Percentiles rank a stretch among this genome's conserved stretches.
These are phyloP conservation scores for Chromis chromis DNA, from an alignment of 2,797 vertebrate species.

Conservation along the genomic window DNA sequence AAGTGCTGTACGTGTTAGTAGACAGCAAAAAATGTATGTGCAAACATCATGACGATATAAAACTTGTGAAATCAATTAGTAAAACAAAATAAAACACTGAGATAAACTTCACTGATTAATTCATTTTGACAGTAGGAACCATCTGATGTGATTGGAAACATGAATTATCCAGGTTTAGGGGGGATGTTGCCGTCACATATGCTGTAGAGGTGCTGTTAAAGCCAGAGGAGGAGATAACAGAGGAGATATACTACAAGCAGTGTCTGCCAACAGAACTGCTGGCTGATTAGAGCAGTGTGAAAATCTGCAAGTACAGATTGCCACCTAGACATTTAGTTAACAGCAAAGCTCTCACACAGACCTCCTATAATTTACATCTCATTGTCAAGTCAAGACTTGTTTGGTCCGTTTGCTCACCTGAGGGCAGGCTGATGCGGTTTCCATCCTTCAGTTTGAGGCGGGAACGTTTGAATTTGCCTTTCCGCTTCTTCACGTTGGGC, in stretches of 20 bases:
- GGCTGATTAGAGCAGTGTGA: too few species aligned
- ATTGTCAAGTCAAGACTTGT: neutral
- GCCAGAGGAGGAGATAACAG: neutral
- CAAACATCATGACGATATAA: too few species aligned
- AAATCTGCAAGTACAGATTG: neutral
- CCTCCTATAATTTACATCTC: neutral
- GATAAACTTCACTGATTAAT: too few species aligned
- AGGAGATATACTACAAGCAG: too few species aligned
- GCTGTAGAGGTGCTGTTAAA: neutral
- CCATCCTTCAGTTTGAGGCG: constrained; percentile 94
- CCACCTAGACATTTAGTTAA: neutral
- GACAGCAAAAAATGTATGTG: too few species aligned
- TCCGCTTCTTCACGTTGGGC: constrained; percentile 94
- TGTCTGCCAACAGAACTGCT: neutral
- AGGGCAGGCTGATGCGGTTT: constrained; percentile 96
- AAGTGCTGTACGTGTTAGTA: too few species aligned
- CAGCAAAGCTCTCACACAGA: neutral
- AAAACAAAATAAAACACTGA: too few species aligned
- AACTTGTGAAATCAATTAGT: too few species aligned
- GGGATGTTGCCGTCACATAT: neutral
- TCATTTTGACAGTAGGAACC: too few species aligned
- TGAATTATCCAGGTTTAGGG: too few species aligned
- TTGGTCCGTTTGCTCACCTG: constrained; percentile 83
- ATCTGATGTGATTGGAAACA: too few species aligned
- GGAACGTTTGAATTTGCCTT: constrained; percentile 94